phyloP scores from a whole-genome alignment of 2,797 vertebrate species.

The Leucoraja ocellata region DNA sequence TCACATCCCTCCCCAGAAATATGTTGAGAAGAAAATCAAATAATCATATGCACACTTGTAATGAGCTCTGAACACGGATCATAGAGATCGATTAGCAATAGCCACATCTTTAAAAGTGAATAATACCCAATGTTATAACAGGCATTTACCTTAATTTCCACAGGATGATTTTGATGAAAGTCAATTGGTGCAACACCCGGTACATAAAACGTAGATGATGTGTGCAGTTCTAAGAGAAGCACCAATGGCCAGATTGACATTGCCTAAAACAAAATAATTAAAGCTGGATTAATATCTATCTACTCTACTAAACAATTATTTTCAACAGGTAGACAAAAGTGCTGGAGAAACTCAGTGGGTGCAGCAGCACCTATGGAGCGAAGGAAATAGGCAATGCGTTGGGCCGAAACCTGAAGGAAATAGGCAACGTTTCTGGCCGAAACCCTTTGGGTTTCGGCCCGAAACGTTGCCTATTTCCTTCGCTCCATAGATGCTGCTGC shows the following conservation, averaged over 20 bases:
- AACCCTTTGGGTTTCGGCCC: too few relatives aligned
- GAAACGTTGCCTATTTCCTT: too few relatives aligned
- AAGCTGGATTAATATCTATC: neutral
- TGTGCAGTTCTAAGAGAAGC: constrained; percentile 58
- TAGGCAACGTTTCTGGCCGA: too few relatives aligned
- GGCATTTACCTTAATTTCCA: constrained; percentile 83
- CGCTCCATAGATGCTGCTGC: too few relatives aligned
- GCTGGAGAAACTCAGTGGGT: too few relatives aligned
- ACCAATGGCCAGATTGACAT: constrained; percentile 58
- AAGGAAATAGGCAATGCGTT: too few relatives aligned
- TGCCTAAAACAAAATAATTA: constrained; percentile 58
- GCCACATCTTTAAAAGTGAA: neutral
- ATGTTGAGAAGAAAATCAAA: too few relatives aligned
- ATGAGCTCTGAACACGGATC: neutral
- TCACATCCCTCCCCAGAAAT: neutral
- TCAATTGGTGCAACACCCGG: constrained; percentile 90
- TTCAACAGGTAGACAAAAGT: too few relatives aligned
- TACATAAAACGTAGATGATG: constrained; percentile 74
- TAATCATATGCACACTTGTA: neutral
- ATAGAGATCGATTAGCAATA: neutral
- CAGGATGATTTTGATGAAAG: constrained; percentile 73
- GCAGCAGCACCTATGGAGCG: too few relatives aligned
- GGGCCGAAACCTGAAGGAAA: too few relatives aligned
- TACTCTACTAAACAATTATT: neutral
- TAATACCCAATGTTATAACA: neutral